Percentiles rank a stretch among this genome's conserved stretches.
These are phyloP conservation scores for Stenchaetothrips biformis DNA, from an alignment of 2,888 invertebrate genomes.

Conservation along the genomic window DNA sequence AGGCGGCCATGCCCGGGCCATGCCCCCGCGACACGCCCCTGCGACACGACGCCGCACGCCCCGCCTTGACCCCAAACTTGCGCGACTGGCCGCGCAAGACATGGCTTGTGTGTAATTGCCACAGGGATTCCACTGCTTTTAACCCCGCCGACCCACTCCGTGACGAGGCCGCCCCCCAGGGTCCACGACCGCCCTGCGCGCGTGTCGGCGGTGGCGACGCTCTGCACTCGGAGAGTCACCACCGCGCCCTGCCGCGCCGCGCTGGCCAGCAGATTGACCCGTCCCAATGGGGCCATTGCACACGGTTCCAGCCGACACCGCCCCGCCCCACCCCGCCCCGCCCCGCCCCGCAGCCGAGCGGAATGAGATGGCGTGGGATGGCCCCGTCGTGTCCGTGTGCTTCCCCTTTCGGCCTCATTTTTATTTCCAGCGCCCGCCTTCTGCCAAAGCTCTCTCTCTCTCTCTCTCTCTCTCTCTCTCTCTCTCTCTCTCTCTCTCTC, in stretches of 20 bases:
- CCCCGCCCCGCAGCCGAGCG: not conserved
- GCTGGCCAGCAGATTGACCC: not conserved
- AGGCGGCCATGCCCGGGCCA: not conserved
- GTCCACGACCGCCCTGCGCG: not conserved
- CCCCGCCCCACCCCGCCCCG: not conserved
- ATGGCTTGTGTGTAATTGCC: not conserved
- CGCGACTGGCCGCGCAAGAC: not conserved
- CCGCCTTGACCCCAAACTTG: not conserved
- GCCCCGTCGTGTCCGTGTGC: too few species aligned
- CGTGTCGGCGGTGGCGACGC: not conserved
- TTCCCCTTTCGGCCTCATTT: too few species aligned
- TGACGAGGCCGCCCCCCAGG: not conserved
- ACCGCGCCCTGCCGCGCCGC: not conserved
- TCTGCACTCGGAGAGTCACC: not conserved
- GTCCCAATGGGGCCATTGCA: conserved; percentile 22
- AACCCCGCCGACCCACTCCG: not conserved
- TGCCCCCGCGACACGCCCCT: not conserved
- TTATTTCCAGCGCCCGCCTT: too few species aligned
- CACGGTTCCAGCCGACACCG: not conserved
- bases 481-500: too few species aligned
- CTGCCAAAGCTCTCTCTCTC: too few species aligned
- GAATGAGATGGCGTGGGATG: not conserved
- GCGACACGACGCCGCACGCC: not conserved
- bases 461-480: too few species aligned
- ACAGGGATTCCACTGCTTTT: not conserved